These are phyloP conservation scores for Noctua pronuba DNA, from an alignment of 2,888 invertebrate species.

Conservation along the genomic window DNA sequence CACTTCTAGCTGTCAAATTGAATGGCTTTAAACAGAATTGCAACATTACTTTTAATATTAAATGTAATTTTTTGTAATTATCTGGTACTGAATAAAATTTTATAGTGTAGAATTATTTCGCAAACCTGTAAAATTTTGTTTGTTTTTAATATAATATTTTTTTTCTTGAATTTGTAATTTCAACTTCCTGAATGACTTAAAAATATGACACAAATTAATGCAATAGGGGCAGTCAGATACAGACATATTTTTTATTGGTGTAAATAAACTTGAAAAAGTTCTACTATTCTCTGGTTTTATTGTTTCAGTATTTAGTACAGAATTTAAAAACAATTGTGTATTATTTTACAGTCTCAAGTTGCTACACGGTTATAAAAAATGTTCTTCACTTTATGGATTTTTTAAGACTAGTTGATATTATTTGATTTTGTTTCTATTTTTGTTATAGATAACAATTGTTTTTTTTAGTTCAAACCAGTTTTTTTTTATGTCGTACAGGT, in stretches of 20 bases:
- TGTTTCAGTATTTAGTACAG: not conserved
- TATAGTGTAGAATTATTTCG: constrained; percentile 52
- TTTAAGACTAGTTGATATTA: not conserved
- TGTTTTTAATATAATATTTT: not conserved
- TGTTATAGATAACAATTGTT: not conserved
- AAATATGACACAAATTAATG: constrained; percentile 3
- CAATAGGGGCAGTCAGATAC: not conserved
- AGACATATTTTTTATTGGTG: not conserved
- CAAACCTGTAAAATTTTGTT: constrained; percentile 43
- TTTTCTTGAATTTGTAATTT: constrained; percentile 12
- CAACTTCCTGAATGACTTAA: constrained; percentile 30
- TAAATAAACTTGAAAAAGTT: not conserved
- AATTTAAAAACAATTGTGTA: not conserved
- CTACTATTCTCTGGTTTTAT: not conserved
- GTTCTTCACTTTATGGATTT: not conserved
- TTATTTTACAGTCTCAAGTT: not conserved
- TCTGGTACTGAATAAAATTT: constrained; percentile 58
- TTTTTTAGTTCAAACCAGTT: no score
- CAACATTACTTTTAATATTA: constrained; percentile 76
- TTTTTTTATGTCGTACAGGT: not conserved
- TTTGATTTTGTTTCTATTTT: not conserved
- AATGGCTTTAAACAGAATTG: constrained; percentile 85
- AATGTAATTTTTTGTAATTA: constrained; percentile 65
- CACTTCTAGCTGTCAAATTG: constrained; percentile 90
- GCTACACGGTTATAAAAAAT: not conserved